phyloP scores from a whole-genome alignment of 2,888 invertebrate species.

The Nomada fucata region DNA sequence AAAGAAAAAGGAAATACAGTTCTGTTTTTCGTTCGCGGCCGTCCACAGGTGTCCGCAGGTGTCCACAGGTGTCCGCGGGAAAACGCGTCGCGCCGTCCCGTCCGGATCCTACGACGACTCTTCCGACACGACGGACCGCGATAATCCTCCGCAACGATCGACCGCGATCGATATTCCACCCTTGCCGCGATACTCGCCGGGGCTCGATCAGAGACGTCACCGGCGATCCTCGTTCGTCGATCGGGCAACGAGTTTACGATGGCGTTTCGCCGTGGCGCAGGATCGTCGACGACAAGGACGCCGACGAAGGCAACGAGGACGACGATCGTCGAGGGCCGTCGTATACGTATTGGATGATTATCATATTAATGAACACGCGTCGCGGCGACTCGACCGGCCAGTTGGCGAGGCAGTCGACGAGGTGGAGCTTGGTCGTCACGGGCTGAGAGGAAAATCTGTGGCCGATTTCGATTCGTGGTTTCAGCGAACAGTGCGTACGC shows the following conservation, averaged over 20 bases:
- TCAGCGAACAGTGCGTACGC: neutral
- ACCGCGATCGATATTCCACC: neutral
- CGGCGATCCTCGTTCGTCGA: constrained; percentile 20
- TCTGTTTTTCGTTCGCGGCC: neutral
- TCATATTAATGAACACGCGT: constrained; percentile 76
- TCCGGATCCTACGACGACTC: neutral
- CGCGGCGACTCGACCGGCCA: constrained; percentile 64
- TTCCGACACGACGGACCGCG: neutral
- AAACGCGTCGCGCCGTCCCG: neutral
- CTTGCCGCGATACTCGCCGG: constrained; percentile 1
- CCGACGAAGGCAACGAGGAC: constrained; percentile 46
- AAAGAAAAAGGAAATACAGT: constrained; percentile 6
- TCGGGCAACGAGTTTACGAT: constrained; percentile 61
- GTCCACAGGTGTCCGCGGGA: neutral
- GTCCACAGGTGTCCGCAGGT: neutral
- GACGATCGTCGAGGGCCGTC: constrained; percentile 64
- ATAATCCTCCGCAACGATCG: neutral
- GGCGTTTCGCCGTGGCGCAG: constrained; percentile 54
- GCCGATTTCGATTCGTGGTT: constrained; percentile 9
- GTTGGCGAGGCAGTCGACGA: constrained; percentile 61
- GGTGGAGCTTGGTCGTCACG: constrained; percentile 57
- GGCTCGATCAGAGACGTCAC: constrained; percentile 18
- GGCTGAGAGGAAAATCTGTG: constrained; percentile 15
- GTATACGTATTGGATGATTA: constrained; percentile 76
- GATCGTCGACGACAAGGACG: constrained; percentile 38